Evolutionary conservation across 2,888 invertebrate genomes (phyloP).

Genomic region (Itoplectis maculator): DNA sequence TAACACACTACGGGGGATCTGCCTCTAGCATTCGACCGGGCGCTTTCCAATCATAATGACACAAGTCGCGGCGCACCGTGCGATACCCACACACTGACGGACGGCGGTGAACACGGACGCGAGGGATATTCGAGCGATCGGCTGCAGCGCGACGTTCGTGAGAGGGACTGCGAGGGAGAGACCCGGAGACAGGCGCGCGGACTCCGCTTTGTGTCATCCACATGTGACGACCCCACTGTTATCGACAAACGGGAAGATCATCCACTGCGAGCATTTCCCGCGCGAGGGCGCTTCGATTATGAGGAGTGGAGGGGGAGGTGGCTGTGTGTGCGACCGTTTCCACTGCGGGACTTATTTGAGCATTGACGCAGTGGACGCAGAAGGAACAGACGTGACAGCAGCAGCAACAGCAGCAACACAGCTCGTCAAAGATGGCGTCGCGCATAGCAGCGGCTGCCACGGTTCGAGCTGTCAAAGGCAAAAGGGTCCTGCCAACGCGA

Average conservation of each 20-base stretch:
- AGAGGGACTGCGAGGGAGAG: constrained; percentile 5
- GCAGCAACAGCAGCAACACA: no score
- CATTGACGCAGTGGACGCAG: no score
- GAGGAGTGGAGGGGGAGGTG: no score
- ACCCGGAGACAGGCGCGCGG: not conserved
- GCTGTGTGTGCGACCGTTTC: no score
- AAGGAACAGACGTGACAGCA: no score
- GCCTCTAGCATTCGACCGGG: constrained; percentile 48
- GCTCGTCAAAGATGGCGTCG: constrained; percentile 90
- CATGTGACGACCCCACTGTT: constrained; percentile 10
- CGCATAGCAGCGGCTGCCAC: constrained; percentile 94
- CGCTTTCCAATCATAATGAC: constrained; percentile 48
- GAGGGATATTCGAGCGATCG: not conserved
- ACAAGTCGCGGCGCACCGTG: constrained; percentile 34
- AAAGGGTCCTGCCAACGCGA: constrained; percentile 91
- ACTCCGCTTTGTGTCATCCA: constrained; percentile 16
- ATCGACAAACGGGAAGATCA: constrained; percentile 17
- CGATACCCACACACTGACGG: not conserved
- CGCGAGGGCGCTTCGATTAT: not conserved
- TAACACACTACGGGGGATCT: not conserved
- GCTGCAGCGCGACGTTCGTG: not conserved
- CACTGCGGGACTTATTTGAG: no score
- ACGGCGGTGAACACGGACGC: constrained; percentile 8
- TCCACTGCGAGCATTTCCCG: not conserved
- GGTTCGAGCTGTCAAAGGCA: constrained; percentile 93